Percentiles rank a stretch among this genome's conserved stretches.
Conservation (phyloP, 2,888 invertebrate species). For the Drosophila prostipennis region DNA sequence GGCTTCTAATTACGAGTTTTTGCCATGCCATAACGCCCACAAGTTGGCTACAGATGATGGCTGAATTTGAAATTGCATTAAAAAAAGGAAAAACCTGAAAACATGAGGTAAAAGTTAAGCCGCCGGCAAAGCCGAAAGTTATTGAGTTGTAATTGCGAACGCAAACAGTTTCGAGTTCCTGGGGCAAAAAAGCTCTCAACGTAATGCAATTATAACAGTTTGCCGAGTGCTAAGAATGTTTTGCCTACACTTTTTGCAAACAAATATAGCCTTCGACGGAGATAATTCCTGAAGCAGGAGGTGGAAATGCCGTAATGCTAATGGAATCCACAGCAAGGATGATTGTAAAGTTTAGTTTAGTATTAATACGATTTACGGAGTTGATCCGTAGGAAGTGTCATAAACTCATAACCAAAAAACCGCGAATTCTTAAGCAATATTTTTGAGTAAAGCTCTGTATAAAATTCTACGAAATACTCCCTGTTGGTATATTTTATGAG, state of each 20-base stretch:
- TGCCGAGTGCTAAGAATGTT: slow-evolving; percentile 27
- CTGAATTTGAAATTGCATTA: slow-evolving; percentile 23
- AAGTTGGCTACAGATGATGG: slow-evolving; percentile 8
- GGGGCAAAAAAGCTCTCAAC: slow-evolving; percentile 63
- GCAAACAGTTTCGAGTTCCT: slow-evolving; percentile 53
- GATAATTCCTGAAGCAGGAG: slow-evolving; percentile 4
- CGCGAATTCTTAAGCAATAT: neutral
- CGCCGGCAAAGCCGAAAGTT: slow-evolving; percentile 62
- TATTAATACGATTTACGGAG: too few species aligned
- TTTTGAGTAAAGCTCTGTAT: too few species aligned
- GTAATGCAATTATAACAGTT: slow-evolving; percentile 75
- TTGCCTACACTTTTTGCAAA: slow-evolving; percentile 18
- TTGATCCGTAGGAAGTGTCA: too few species aligned
- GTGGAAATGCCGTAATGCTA: neutral
- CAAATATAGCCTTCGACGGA: neutral
- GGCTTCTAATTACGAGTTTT: slow-evolving; percentile 61
- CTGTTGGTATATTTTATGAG: too few species aligned
- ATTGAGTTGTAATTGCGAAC: slow-evolving; percentile 78
- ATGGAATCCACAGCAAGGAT: neutral
- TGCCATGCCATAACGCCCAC: slow-evolving; percentile 43
- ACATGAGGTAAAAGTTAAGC: slow-evolving; percentile 63
- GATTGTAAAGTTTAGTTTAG: neutral
- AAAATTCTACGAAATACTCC: too few species aligned
- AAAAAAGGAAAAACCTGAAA: slow-evolving; percentile 46
- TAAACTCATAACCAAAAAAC: too few species aligned